A percentile compares a stretch with the other conserved stretches of the same genome.
phyloP scores from a whole-genome alignment of 2,888 invertebrate species.

The Heliconius ethilla region DNA sequence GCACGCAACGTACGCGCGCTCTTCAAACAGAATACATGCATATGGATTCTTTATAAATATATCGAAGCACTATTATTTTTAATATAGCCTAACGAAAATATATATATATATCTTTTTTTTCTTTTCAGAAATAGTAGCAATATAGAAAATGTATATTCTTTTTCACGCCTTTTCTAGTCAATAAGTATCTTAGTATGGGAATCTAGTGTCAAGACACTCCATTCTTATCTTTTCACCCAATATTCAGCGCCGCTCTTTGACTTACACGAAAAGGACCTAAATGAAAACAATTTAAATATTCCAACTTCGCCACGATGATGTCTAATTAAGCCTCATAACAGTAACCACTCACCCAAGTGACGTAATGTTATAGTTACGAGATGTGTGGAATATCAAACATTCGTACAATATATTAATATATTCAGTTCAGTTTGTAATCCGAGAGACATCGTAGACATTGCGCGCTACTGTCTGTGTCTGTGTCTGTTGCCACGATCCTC shows the following conservation, averaged over 20 bases:
- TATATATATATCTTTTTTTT: neutral
- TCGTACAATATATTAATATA: neutral
- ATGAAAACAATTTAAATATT: too few species aligned
- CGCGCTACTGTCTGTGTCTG: too few species aligned
- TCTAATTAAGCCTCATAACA: neutral
- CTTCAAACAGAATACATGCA: constrained; percentile 18
- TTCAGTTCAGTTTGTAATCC: neutral
- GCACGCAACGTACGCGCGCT: neutral
- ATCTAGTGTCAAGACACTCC: neutral
- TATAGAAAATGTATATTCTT: too few species aligned
- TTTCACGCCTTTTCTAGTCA: too few species aligned
- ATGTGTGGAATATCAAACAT: neutral
- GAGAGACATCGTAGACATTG: neutral
- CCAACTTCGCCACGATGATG: too few species aligned
- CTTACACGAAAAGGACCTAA: too few species aligned
- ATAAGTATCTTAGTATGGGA: too few species aligned
- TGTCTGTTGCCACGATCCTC: too few species aligned
- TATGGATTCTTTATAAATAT: constrained; percentile 16
- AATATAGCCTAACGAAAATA: neutral
- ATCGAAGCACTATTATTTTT: neutral
- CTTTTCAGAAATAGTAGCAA: neutral
- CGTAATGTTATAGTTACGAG: neutral
- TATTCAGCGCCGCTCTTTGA: too few species aligned
- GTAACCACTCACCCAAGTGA: neutral
- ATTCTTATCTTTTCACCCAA: neutral